phyloP scores from a whole-genome alignment of 2,113 vertebrate species.

The Gymnobelideus leadbeateri region DNA sequence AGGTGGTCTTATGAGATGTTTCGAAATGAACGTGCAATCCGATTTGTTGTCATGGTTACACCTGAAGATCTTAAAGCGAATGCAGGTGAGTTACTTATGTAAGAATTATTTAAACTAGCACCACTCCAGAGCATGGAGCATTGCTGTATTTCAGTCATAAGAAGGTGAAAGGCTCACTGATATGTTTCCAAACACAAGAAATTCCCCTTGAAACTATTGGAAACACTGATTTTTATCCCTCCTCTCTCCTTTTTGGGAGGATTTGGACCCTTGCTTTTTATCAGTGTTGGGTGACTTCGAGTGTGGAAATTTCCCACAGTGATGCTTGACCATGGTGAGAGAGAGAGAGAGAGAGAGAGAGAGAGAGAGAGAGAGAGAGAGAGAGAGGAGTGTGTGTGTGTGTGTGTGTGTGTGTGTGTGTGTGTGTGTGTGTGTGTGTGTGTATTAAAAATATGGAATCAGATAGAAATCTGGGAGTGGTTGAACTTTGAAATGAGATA shows the following conservation, averaged over 20 bases:
- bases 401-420: too few relatives aligned
- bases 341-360: too few relatives aligned
- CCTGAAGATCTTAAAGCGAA: conserved; percentile 99
- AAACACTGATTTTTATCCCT: not conserved
- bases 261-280: not conserved
- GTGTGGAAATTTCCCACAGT: not conserved
- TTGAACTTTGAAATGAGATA: not conserved
- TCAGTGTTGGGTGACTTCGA: not conserved
- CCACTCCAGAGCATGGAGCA: not conserved
- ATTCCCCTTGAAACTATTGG: conserved; percentile 39
- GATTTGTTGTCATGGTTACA: conserved; percentile 99
- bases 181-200: not conserved
- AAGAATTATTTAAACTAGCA: not conserved
- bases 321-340: not conserved
- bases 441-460: conserved; percentile 26
- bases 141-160: not conserved
- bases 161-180: conserved; percentile 7
- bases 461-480: conserved; percentile 9
- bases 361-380: too few relatives aligned
- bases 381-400: not conserved
- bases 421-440: too few relatives aligned
- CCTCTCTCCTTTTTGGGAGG: not conserved
- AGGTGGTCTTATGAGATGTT: conserved; percentile 99
- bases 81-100: conserved; percentile 87
- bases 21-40: conserved; percentile 95